Conservation (phyloP, 2,113 vertebrate genomes). For the Psittacara wagleri region DNA sequence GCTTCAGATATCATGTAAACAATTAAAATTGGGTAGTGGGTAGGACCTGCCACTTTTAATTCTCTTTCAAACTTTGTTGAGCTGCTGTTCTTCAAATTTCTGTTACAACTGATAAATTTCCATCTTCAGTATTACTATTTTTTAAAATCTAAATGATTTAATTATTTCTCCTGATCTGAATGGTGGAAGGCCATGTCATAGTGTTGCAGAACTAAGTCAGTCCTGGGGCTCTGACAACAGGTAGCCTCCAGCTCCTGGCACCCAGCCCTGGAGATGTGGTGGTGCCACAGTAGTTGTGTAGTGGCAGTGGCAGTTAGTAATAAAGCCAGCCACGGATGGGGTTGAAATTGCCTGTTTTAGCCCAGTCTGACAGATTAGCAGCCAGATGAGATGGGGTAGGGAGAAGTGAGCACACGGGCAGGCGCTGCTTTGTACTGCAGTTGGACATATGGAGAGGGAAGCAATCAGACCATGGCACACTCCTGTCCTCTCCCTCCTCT, state of each 20-base stretch:
- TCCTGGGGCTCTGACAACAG: background rate
- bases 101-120: background rate
- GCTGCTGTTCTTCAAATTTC: background rate
- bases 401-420: background rate
- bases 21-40: background rate
- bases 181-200: background rate
- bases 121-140: background rate
- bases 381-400: background rate
- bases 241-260: background rate
- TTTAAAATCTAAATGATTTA: background rate
- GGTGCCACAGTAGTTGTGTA: background rate
- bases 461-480: rapidly evolving
- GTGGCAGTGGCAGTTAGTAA: background rate
- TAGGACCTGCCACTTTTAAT: background rate
- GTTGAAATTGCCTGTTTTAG: background rate
- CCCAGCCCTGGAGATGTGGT: background rate
- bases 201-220: background rate
- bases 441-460: background rate
- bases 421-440: background rate
- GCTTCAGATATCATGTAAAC: background rate
- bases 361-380: background rate
- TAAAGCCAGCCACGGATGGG: too few relatives aligned
- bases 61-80: background rate
- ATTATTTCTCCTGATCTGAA: background rate
- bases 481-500: background rate